Conservation (phyloP, 2,888 invertebrate species). For the Drosophila cracens region DNA sequence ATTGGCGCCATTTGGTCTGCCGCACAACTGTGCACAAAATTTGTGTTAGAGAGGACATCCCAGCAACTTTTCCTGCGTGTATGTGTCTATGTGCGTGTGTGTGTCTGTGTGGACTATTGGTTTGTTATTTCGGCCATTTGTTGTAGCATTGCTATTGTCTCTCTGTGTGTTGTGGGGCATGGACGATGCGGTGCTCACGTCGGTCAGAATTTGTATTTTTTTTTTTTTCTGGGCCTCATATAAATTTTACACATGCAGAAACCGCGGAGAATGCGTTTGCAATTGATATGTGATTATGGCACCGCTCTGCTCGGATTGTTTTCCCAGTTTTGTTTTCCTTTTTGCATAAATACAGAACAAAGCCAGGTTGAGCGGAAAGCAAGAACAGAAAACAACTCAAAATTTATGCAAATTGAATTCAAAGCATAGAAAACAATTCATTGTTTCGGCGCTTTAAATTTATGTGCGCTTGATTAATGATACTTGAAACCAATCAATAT, state of each 20-base stretch:
- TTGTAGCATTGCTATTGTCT: conserved; percentile 22
- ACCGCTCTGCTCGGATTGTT: conserved; percentile 10
- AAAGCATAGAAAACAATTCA: conserved; percentile 24
- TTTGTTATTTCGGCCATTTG: conserved; percentile 22
- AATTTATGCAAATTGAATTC: conserved; percentile 54
- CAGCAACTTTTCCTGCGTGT: neutral
- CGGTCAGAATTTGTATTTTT: conserved; percentile 38
- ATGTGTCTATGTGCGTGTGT: neutral
- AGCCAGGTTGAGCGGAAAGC: neutral
- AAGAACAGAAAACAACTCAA: conserved; percentile 21
- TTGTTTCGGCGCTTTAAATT: conserved; percentile 29
- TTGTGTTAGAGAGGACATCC: conserved; percentile 34
- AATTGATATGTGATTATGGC: conserved; percentile 50
- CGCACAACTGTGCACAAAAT: conserved; percentile 51
- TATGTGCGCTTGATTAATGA: conserved; percentile 23
- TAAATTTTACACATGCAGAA: conserved; percentile 23
- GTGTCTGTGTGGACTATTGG: conserved; percentile 1
- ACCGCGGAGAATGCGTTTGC: conserved; percentile 27
- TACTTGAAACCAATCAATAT: conserved; percentile 29
- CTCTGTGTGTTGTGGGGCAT: conserved; percentile 43
- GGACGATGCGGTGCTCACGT: conserved; percentile 27
- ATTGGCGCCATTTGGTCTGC: conserved; percentile 77
- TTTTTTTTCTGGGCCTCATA: conserved; percentile 24
- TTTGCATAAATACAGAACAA: conserved; percentile 18
- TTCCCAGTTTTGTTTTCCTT: neutral